Conservation (phyloP, 2,888 invertebrate genomes). For the Oscheius onirici region DNA sequence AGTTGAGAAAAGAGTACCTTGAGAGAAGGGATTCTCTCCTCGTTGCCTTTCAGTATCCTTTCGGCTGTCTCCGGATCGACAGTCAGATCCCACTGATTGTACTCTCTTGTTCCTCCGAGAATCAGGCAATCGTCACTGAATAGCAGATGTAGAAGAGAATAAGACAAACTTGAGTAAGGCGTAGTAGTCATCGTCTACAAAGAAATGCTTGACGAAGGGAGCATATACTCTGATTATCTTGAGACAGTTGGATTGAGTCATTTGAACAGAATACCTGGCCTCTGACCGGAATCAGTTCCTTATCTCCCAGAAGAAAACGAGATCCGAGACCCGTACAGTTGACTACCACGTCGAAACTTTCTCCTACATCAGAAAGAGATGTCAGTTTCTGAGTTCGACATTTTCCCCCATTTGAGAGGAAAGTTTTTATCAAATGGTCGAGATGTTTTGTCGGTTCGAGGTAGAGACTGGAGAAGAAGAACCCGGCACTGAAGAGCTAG, state of each 20-base stretch:
- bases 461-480: slow-evolving; percentile 52
- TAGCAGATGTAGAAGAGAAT: background rate
- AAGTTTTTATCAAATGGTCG: slow-evolving; percentile 36
- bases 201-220: slow-evolving; percentile 77
- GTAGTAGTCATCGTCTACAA: slow-evolving; percentile 78
- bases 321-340: slow-evolving; percentile 84
- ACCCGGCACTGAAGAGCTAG: slow-evolving; percentile 39
- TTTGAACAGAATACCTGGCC: slow-evolving; percentile 32
- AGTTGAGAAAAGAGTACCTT: slow-evolving; percentile 73
- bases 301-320: slow-evolving; percentile 78
- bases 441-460: slow-evolving; percentile 50
- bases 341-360: slow-evolving; percentile 76
- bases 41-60: slow-evolving; percentile 79
- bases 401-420: slow-evolving; percentile 44
- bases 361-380: slow-evolving; percentile 30
- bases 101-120: slow-evolving; percentile 83
- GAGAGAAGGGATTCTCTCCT: slow-evolving; percentile 77
- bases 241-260: background rate
- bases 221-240: slow-evolving; percentile 48
- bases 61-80: slow-evolving; percentile 77
- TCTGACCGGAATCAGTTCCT: slow-evolving; percentile 77
- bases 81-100: slow-evolving; percentile 77
- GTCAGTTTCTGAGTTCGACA: slow-evolving; percentile 28
- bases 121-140: slow-evolving; percentile 74
- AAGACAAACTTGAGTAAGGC: slow-evolving; percentile 82